Evolutionary conservation across 2,113 vertebrate species (phyloP).

Genomic region (Heteronetta atricapilla): DNA sequence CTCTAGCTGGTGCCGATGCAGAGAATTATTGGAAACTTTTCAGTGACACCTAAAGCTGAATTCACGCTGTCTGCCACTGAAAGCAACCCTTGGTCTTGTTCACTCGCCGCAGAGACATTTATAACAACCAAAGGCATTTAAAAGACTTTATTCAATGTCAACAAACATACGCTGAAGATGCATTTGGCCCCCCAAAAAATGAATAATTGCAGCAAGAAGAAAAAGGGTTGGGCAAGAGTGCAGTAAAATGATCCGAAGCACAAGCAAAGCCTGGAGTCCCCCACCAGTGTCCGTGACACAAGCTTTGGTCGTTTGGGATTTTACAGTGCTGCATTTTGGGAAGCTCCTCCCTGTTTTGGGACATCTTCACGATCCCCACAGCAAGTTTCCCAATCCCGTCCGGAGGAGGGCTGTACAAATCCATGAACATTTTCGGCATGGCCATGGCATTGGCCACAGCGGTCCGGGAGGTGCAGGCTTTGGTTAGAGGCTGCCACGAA

Average conservation of each 20-base stretch:
- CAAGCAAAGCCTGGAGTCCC: not conserved
- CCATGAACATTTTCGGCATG: rapidly evolving
- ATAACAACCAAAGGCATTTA: not conserved
- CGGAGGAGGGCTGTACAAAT: not conserved
- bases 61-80: rapidly evolving
- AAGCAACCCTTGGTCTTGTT: not conserved
- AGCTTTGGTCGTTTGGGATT: not conserved
- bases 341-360: not conserved
- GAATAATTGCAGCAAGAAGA: not conserved
- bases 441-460: rapidly evolving
- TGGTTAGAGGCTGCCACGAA: rapidly evolving
- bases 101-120: not conserved
- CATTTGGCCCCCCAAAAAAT: too few species aligned
- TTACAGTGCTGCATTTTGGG: not conserved
- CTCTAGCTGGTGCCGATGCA: not conserved
- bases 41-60: not conserved
- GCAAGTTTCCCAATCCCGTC: rapidly evolving
- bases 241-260: not conserved
- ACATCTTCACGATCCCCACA: too few species aligned
- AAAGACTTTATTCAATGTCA: not conserved
- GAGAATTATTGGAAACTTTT: not conserved
- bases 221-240: not conserved
- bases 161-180: rapidly evolving
- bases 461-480: not conserved
- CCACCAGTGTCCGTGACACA: rapidly evolving